Conservation (phyloP, 2,888 invertebrate genomes). For the Drosophila buzzatii region DNA sequence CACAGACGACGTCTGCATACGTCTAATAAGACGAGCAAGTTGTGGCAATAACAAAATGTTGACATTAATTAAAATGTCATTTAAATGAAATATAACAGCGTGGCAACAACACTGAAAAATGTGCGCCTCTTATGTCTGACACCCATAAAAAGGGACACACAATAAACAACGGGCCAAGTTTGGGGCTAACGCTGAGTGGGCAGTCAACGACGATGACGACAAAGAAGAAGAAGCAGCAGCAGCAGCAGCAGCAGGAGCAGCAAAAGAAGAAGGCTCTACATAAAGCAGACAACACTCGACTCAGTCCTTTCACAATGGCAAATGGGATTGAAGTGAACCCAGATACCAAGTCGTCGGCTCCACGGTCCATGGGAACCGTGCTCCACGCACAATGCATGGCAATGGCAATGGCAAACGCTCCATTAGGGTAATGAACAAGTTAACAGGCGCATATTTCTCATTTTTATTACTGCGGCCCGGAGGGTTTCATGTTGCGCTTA, state of each 20-base stretch:
- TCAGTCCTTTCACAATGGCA: slow-evolving; percentile 35
- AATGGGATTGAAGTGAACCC: slow-evolving; percentile 54
- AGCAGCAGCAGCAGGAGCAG: not conserved
- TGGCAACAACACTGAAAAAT: slow-evolving; percentile 63
- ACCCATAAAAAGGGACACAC: slow-evolving; percentile 62
- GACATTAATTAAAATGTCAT: slow-evolving; percentile 81
- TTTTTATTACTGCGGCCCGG: slow-evolving; percentile 55
- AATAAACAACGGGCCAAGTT: slow-evolving; percentile 39
- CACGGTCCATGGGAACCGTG: not conserved
- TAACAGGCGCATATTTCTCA: slow-evolving; percentile 78
- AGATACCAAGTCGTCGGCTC: not conserved
- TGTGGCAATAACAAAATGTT: slow-evolving; percentile 69
- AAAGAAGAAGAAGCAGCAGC: not conserved
- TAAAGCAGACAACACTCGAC: slow-evolving; percentile 48
- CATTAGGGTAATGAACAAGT: slow-evolving; percentile 81
- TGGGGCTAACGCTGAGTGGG: slow-evolving; percentile 27
- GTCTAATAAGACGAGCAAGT: slow-evolving; percentile 42
- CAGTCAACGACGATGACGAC: not conserved
- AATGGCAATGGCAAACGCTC: slow-evolving; percentile 56
- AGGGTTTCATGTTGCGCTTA: slow-evolving; percentile 57
- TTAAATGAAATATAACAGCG: slow-evolving; percentile 75
- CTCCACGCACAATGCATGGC: slow-evolving; percentile 40
- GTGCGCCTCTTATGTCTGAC: slow-evolving; percentile 56
- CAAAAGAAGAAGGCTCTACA: slow-evolving; percentile 30
- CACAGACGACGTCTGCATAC: not conserved